Conservation (phyloP, 92 coral and sea anemone genomes). For the Siderastrea radians region DNA sequence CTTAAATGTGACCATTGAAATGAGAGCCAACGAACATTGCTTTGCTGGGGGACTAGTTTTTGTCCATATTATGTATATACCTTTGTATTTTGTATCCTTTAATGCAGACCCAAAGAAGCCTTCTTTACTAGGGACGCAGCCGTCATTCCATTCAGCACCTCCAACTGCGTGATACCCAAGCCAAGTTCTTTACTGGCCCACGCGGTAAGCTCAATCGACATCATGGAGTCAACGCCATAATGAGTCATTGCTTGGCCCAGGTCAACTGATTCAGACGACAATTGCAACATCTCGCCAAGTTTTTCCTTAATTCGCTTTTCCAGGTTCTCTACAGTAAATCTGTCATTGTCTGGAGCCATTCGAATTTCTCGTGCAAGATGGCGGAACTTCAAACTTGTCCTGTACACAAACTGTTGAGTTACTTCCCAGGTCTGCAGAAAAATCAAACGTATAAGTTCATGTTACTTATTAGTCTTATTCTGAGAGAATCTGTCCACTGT, state of each 20-base stretch:
- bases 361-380: not conserved
- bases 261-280: not conserved
- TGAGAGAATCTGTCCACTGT: too few relatives aligned
- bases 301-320: too few relatives aligned
- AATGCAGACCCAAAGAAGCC: not conserved
- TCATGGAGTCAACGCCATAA: constrained; percentile 12
- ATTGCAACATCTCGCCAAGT: not conserved
- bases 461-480: not conserved
- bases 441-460: not conserved
- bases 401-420: not conserved
- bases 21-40: too few relatives aligned
- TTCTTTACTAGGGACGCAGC: not conserved
- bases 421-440: not conserved
- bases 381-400: not conserved
- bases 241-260: not conserved
- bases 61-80: not conserved
- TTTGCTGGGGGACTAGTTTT: too few relatives aligned
- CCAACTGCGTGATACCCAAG: constrained; percentile 2
- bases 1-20: too few relatives aligned
- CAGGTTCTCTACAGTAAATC: not conserved
- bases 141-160: not conserved
- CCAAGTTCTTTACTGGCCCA: constrained; percentile 8
- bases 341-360: not conserved
- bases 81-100: not conserved
- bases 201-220: not conserved